Conservation (phyloP, 2,888 invertebrate species). For the Ectemnius lituratus region DNA sequence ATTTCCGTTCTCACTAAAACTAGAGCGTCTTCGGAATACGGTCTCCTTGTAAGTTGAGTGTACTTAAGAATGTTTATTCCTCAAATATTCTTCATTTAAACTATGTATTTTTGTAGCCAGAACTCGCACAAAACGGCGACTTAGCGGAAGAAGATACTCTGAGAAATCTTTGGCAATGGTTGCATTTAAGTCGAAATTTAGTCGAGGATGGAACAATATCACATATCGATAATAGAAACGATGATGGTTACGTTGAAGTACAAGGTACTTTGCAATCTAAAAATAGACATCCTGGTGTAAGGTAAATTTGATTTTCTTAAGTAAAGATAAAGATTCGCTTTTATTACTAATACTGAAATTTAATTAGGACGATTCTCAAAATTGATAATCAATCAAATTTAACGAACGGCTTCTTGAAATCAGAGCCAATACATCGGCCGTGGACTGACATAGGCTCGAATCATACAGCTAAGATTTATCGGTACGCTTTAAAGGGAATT, state of each 20-base stretch:
- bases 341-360: conserved; percentile 16
- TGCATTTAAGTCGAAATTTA: conserved; percentile 85
- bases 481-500: conserved; percentile 64
- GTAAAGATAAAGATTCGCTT: conserved; percentile 7
- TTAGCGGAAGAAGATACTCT: conserved; percentile 87
- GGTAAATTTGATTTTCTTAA: conserved; percentile 59
- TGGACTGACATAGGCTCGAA: conserved; percentile 84
- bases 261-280: conserved; percentile 63
- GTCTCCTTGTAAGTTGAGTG: conserved; percentile 83
- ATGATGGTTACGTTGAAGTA: too few species aligned
- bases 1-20: conserved; percentile 86
- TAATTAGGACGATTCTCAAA: conserved; percentile 79
- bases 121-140: conserved; percentile 89
- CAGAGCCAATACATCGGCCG: conserved; percentile 82
- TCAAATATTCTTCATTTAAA: too few species aligned
- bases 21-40: conserved; percentile 87
- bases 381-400: conserved; percentile 78
- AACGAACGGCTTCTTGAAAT: conserved; percentile 78
- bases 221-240: conserved; percentile 64
- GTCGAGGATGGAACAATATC: conserved; percentile 84
- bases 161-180: conserved; percentile 91
- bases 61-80: too few species aligned
- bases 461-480: conserved; percentile 80
- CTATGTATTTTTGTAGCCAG: conserved; percentile 79
- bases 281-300: conserved; percentile 83